These are phyloP conservation scores for Sylvia borin DNA, from an alignment of 2,797 vertebrate genomes.

Conservation along the genomic window DNA sequence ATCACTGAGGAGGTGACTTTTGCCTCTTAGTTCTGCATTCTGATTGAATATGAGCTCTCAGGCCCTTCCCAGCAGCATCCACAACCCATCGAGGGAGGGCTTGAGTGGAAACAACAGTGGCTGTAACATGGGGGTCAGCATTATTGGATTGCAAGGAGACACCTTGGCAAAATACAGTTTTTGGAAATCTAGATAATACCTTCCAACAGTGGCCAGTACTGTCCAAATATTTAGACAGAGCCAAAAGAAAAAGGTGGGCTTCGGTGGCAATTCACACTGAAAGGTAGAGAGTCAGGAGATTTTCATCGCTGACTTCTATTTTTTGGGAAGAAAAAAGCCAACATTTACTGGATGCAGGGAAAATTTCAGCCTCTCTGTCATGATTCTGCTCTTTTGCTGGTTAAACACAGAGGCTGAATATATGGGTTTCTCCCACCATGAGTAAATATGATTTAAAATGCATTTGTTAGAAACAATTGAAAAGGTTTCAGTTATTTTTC, in stretches of 20 bases:
- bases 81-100: not conserved
- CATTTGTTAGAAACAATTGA: not conserved
- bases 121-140: not conserved
- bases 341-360: not conserved
- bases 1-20: conserved; percentile 72
- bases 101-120: not conserved
- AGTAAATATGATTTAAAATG: not conserved
- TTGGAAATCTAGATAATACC: not conserved
- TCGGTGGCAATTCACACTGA: not conserved
- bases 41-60: conserved; percentile 84
- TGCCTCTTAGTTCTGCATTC: conserved; percentile 91
- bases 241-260: not conserved
- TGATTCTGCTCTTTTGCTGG: not conserved
- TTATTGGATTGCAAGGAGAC: not conserved
- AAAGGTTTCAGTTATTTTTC: not conserved
- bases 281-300: not conserved
- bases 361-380: not conserved
- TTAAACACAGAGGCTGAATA: not conserved
- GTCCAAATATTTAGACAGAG: not conserved
- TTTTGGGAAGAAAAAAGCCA: not conserved
- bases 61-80: not conserved
- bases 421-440: not conserved
- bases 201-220: not conserved
- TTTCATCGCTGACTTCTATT: not conserved
- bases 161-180: not conserved